Percentiles rank a stretch among this genome's conserved stretches.
Conservation (phyloP, 37 sponge, comb jelly and placozoan species). For the Halichondria panicea region DNA sequence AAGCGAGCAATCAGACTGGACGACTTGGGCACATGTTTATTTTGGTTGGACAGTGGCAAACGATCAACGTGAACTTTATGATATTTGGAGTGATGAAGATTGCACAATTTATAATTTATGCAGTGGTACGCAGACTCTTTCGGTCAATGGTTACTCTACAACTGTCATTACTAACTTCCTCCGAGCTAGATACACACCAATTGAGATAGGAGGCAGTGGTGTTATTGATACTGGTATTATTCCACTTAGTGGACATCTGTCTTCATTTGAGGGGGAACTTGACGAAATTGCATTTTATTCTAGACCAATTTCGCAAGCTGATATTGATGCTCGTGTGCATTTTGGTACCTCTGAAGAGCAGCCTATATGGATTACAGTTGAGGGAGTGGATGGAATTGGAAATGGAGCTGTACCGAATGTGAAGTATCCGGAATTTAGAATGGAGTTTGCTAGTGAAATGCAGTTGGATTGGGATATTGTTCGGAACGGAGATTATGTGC, state of each 20-base stretch:
- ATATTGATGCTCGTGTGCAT: slow-evolving; percentile 17
- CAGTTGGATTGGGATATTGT: slow-evolving; percentile 36
- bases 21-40: slow-evolving; percentile 48
- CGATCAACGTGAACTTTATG: no score
- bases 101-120: neutral
- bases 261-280: slow-evolving; percentile 40
- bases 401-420: slow-evolving; percentile 11
- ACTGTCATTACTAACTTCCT: neutral
- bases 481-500: neutral
- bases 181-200: neutral
- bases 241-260: neutral
- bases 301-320: neutral
- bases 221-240: neutral
- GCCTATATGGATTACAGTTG: slow-evolving; percentile 39
- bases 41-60: slow-evolving; percentile 28
- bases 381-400: slow-evolving; percentile 39
- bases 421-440: neutral
- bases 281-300: slow-evolving; percentile 64
- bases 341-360: slow-evolving; percentile 66
- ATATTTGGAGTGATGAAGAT: neutral
- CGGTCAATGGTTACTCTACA: neutral
- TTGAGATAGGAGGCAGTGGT: slow-evolving; percentile 42
- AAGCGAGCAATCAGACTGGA: neutral
- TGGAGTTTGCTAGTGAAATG: slow-evolving; percentile 6
- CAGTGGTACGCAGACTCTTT: slow-evolving; percentile 24